Percentiles rank a stretch among this genome's conserved stretches.
phyloP scores from a whole-genome alignment of 2,797 vertebrate genomes.

The Helostoma temminkii region DNA sequence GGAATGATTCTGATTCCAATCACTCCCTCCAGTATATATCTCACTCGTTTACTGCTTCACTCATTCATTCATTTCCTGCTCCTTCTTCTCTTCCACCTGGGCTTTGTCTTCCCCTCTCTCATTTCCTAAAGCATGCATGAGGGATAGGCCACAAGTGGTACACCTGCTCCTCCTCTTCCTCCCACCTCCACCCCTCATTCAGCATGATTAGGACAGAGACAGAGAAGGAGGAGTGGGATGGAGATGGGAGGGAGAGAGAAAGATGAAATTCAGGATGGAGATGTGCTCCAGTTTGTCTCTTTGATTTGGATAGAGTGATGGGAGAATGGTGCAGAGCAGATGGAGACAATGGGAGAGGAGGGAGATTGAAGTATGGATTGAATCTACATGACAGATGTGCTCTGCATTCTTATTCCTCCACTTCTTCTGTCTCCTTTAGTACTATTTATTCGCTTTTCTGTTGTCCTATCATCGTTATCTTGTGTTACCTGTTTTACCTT shows the following conservation, averaged over 20 bases:
- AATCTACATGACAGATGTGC: slow-evolving; percentile 37
- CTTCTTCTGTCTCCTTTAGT: neutral
- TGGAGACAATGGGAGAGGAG: slow-evolving; percentile 32
- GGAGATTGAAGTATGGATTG: slow-evolving; percentile 32
- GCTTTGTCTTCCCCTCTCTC: slow-evolving; percentile 32
- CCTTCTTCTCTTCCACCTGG: slow-evolving; percentile 31
- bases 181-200: slow-evolving; percentile 1
- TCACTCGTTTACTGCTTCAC: neutral
- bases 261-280: slow-evolving; percentile 27
- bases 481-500: neutral
- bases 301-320: slow-evolving; percentile 48
- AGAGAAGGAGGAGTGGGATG: slow-evolving; percentile 23
- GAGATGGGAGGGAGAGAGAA: slow-evolving; percentile 4
- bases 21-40: slow-evolving; percentile 8
- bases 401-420: neutral
- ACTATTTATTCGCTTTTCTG: neutral
- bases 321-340: slow-evolving; percentile 20
- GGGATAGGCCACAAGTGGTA: neutral
- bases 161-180: slow-evolving; percentile 3
- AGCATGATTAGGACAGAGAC: slow-evolving; percentile 40
- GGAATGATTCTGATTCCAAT: slow-evolving; percentile 41
- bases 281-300: slow-evolving; percentile 26
- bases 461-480: neutral
- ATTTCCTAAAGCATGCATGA: slow-evolving; percentile 41
- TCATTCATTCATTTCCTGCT: slow-evolving; percentile 19